A percentile compares a stretch with the other conserved stretches of the same genome.
These are phyloP conservation scores for Limonius californicus DNA, from an alignment of 1,140 invertebrate species.

Conservation along the genomic window DNA sequence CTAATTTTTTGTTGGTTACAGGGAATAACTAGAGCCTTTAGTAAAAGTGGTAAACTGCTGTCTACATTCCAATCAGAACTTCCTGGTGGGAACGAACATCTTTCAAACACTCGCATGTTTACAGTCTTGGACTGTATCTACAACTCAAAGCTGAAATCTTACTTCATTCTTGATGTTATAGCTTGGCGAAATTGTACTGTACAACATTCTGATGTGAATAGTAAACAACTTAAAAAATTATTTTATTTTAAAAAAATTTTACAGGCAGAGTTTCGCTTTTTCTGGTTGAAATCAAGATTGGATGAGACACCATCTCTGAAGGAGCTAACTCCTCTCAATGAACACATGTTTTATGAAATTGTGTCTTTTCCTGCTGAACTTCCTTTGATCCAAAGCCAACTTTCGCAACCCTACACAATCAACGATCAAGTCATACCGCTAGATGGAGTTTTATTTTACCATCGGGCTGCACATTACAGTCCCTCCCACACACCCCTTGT, in stretches of 20 bases:
- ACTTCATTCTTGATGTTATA: slow-evolving; percentile 78
- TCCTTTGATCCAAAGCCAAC: slow-evolving; percentile 49
- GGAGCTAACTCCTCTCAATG: slow-evolving; percentile 15
- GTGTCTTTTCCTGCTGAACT: slow-evolving; percentile 28
- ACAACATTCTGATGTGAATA: slow-evolving; percentile 74
- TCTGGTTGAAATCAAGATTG: slow-evolving; percentile 68
- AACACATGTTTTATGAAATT: slow-evolving; percentile 25
- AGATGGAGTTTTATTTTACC: slow-evolving; percentile 81
- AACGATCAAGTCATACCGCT: slow-evolving; percentile 47
- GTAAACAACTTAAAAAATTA: too few species aligned
- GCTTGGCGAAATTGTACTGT: slow-evolving; percentile 71
- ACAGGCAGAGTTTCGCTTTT: slow-evolving; percentile 72
- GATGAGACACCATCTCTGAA: slow-evolving; percentile 53
- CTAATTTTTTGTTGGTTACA: too few species aligned
- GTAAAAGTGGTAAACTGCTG: slow-evolving; percentile 61
- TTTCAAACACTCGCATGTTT: slow-evolving; percentile 37
- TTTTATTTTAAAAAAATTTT: too few species aligned
- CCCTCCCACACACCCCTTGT: slow-evolving; percentile 78
- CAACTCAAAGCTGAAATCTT: slow-evolving; percentile 56
- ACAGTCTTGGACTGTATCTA: slow-evolving; percentile 82
- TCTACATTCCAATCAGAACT: slow-evolving; percentile 61
- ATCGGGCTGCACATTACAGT: slow-evolving; percentile 72
- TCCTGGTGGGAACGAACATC: slow-evolving; percentile 63
- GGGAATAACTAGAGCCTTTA: slow-evolving; percentile 67
- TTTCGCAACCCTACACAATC: slow-evolving; percentile 40